Conservation (phyloP, 1,140 invertebrate genomes). For the Panagrolaimus sp. region DNA sequence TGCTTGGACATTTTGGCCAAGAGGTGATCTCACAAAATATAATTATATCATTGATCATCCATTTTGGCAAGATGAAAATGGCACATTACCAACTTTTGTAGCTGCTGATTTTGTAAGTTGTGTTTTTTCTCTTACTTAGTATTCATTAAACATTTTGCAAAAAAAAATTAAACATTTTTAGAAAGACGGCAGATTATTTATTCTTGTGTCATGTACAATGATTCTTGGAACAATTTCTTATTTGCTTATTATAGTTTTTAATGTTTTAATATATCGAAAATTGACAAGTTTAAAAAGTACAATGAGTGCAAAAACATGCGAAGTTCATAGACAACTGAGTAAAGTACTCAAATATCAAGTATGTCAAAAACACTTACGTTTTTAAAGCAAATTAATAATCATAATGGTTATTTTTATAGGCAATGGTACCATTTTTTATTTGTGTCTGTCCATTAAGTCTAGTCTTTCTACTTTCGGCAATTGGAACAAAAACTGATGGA, state of each 20-base stretch:
- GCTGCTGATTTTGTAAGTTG: slow-evolving; percentile 9
- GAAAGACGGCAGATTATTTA: not conserved
- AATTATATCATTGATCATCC: slow-evolving; percentile 4
- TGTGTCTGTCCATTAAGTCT: not conserved
- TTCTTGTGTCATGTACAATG: slow-evolving; percentile 6
- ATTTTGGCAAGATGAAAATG: slow-evolving; percentile 5
- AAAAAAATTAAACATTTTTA: not conserved
- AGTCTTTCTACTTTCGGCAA: slow-evolving; percentile 1
- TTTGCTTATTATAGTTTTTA: not conserved
- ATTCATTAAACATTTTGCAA: not conserved
- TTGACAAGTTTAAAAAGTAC: not conserved
- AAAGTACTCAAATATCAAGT: slow-evolving; percentile 9
- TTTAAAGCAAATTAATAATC: not conserved
- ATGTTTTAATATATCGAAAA: not conserved
- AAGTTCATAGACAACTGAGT: slow-evolving; percentile 1
- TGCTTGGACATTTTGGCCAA: slow-evolving; percentile 1
- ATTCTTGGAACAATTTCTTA: slow-evolving; percentile 1
- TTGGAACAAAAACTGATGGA: slow-evolving; percentile 2
- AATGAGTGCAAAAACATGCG: slow-evolving; percentile 6
- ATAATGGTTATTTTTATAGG: not conserved
- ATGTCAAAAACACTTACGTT: no score
- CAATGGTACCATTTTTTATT: not conserved
- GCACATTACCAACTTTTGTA: slow-evolving; percentile 3
- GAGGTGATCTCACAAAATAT: not conserved
- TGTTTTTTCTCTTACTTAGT: no score